Evolutionary conservation across 1,140 invertebrate species (phyloP).

Genomic region (Meloidogyne floridensis): DNA sequence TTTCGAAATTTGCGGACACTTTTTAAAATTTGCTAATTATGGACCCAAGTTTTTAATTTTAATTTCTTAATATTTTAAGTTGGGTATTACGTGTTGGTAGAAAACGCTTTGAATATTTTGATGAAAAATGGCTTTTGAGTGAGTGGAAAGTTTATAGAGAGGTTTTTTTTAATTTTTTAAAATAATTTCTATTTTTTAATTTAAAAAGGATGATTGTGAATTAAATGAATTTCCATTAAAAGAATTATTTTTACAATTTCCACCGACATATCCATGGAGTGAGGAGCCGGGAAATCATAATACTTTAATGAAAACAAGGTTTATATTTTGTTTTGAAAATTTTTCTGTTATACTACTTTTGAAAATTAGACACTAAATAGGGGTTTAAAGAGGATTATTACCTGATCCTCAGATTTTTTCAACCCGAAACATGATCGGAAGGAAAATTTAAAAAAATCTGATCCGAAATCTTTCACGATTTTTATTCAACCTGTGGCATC

Average conservation of each 20-base stretch:
- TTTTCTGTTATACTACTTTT: no score
- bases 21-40: no score
- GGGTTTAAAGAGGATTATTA: no score
- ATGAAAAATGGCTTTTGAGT: conserved; percentile 16
- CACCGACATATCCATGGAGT: conserved; percentile 24
- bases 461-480: no score
- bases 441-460: no score
- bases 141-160: conserved; percentile 68
- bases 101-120: conserved; percentile 30
- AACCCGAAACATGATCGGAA: no score
- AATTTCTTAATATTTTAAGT: neutral
- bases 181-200: conserved; percentile 62
- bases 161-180: conserved; percentile 71
- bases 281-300: conserved; percentile 12
- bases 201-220: conserved; percentile 31
- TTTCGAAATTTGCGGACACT: no score
- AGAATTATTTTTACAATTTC: conserved; percentile 15
- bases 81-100: conserved; percentile 28
- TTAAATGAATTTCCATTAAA: conserved; percentile 15
- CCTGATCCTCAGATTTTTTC: no score
- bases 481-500: no score
- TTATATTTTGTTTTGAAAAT: neutral
- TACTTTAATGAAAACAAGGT: conserved; percentile 22
- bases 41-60: no score
- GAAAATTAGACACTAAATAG: no score